phyloP scores from a whole-genome alignment of 2,113 vertebrate genomes.

The Galbula dea region DNA sequence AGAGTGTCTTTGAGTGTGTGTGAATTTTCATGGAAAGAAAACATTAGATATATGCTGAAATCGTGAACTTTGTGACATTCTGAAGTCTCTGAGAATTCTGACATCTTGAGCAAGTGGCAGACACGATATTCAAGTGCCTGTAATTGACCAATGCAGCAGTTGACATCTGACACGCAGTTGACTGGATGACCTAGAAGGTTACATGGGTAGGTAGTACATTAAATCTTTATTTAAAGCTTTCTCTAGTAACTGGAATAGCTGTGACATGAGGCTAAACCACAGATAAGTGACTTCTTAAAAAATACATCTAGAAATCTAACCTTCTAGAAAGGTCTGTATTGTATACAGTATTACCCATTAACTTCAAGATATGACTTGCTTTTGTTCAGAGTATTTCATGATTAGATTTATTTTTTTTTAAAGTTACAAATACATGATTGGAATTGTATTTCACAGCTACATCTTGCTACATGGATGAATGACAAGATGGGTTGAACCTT shows the following conservation, averaged over 20 bases:
- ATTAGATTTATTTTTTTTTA: background rate
- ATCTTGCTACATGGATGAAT: constrained; percentile 22
- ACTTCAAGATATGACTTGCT: constrained; percentile 43
- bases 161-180: constrained; percentile 41
- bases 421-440: constrained; percentile 46
- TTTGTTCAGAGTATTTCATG: constrained; percentile 42
- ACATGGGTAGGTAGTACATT: constrained; percentile 47
- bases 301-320: constrained; percentile 54
- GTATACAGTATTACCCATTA: constrained; percentile 41
- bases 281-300: constrained; percentile 50
- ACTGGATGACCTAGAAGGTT: constrained; percentile 59
- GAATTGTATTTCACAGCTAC: constrained; percentile 52
- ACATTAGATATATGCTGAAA: constrained; percentile 34
- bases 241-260: constrained; percentile 42
- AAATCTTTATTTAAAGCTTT: constrained; percentile 61
- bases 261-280: constrained; percentile 58
- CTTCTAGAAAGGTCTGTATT: constrained; percentile 53
- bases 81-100: constrained; percentile 58
- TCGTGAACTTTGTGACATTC: constrained; percentile 52
- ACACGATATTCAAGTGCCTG: constrained; percentile 66
- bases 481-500: constrained; percentile 33
- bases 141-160: constrained; percentile 69
- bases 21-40: constrained; percentile 37
- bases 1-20: background rate
- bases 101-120: constrained; percentile 65